Conservation (phyloP, 2,888 invertebrate species). For the Netelia melanura region DNA sequence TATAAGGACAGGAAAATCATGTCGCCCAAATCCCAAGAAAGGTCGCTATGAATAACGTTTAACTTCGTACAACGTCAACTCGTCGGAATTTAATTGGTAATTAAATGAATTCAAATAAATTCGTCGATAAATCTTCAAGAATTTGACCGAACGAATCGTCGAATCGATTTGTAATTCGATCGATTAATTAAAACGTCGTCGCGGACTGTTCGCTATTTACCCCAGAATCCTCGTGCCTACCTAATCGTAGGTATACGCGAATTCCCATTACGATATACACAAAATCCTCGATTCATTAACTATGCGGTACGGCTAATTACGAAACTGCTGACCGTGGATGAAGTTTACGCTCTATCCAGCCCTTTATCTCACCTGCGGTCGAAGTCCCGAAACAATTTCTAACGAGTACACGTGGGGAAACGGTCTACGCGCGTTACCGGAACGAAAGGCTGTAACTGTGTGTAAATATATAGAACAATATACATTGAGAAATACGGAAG, state of each 20-base stretch:
- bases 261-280: not conserved
- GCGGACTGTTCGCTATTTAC: too few species aligned
- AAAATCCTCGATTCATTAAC: constrained; percentile 23
- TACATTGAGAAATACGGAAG: constrained; percentile 18
- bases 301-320: constrained; percentile 41
- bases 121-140: too few species aligned
- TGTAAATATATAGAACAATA: constrained; percentile 9
- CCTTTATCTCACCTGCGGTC: constrained; percentile 35
- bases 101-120: too few species aligned
- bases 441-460: constrained; percentile 7
- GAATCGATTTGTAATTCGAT: too few species aligned
- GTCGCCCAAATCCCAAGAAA: constrained; percentile 8
- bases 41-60: constrained; percentile 6
- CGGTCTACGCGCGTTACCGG: not conserved
- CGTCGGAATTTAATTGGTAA: too few species aligned
- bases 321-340: constrained; percentile 19
- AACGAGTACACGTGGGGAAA: constrained; percentile 19
- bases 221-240: too few species aligned
- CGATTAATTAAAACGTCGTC: too few species aligned
- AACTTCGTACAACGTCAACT: too few species aligned
- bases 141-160: too few species aligned
- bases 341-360: constrained; percentile 35
- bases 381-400: constrained; percentile 50
- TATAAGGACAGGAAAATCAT: constrained; percentile 18
- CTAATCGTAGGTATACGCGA: not conserved